Percentiles rank a stretch among this genome's conserved stretches.
Conservation (phyloP, 2,888 invertebrate species). For the Caenorhabditis becei region DNA sequence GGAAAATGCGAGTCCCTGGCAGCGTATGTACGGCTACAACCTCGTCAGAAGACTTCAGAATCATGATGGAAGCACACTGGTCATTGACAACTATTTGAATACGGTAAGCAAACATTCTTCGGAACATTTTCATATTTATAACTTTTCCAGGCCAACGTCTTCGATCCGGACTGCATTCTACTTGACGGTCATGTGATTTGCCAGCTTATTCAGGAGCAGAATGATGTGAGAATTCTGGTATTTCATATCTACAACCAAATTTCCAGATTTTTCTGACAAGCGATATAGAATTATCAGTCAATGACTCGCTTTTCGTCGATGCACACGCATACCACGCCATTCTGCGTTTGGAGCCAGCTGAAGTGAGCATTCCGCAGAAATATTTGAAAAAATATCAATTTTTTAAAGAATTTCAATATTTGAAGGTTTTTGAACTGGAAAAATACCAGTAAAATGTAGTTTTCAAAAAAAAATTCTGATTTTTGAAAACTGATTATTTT, state of each 20-base stretch:
- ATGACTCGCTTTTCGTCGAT: constrained; percentile 13
- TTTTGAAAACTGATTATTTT: too few relatives aligned
- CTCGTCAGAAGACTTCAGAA: background rate
- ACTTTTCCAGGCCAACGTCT: constrained; percentile 4
- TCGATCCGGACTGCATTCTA: background rate
- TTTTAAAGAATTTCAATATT: background rate
- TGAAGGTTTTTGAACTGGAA: too few relatives aligned
- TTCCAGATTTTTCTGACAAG: background rate
- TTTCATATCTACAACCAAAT: background rate
- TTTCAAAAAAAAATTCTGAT: background rate
- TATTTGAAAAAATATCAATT: background rate
- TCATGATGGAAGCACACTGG: background rate
- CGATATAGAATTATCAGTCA: background rate
- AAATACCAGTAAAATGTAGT: background rate
- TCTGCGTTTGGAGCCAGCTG: background rate
- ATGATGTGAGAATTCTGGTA: background rate
- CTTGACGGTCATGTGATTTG: background rate
- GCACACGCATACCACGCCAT: background rate
- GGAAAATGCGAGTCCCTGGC: background rate
- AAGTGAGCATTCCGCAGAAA: background rate
- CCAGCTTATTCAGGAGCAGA: background rate
- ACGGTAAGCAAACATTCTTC: background rate
- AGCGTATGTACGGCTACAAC: background rate
- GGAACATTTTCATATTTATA: too few relatives aligned
- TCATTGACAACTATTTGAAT: background rate